phyloP scores from a whole-genome alignment of 2,888 invertebrate species.

The Morpho helenor region DNA sequence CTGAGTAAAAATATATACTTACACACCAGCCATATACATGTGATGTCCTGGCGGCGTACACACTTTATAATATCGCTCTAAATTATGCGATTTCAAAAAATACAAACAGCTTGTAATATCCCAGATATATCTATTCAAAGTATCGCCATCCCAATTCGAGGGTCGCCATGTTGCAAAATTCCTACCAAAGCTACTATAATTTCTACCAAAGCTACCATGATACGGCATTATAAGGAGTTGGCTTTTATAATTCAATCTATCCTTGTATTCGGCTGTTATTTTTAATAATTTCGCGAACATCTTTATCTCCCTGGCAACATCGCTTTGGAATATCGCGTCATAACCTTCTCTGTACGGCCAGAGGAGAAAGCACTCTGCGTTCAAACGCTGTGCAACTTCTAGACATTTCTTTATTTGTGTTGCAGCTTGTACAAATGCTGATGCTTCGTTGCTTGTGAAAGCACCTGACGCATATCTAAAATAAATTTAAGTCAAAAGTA shows the following conservation, averaged over 20 bases:
- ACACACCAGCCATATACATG: constrained; percentile 80
- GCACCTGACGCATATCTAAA: constrained; percentile 80
- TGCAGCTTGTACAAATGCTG: constrained; percentile 79
- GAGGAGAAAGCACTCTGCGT: constrained; percentile 81
- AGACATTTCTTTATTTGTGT: constrained; percentile 81
- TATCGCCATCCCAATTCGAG: constrained; percentile 44
- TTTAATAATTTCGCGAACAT: constrained; percentile 80
- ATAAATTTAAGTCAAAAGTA: too few species aligned
- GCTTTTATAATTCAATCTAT: constrained; percentile 80
- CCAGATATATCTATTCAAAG: constrained; percentile 79
- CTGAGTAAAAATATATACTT: constrained; percentile 42
- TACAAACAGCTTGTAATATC: constrained; percentile 82
- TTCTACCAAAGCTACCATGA: constrained; percentile 36
- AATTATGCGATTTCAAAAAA: constrained; percentile 78
- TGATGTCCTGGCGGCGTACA: constrained; percentile 81
- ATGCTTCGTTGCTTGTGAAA: constrained; percentile 79
- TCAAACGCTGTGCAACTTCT: constrained; percentile 80
- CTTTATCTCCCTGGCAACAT: constrained; percentile 79
- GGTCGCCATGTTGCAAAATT: constrained; percentile 36
- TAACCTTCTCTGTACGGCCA: constrained; percentile 82
- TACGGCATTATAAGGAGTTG: constrained; percentile 79
- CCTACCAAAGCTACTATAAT: constrained; percentile 24
- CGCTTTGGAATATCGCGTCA: constrained; percentile 78
- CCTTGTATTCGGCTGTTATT: constrained; percentile 81
- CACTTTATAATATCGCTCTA: constrained; percentile 82